Conservation (phyloP, 2,888 invertebrate species). For the Fragum sueziense region DNA sequence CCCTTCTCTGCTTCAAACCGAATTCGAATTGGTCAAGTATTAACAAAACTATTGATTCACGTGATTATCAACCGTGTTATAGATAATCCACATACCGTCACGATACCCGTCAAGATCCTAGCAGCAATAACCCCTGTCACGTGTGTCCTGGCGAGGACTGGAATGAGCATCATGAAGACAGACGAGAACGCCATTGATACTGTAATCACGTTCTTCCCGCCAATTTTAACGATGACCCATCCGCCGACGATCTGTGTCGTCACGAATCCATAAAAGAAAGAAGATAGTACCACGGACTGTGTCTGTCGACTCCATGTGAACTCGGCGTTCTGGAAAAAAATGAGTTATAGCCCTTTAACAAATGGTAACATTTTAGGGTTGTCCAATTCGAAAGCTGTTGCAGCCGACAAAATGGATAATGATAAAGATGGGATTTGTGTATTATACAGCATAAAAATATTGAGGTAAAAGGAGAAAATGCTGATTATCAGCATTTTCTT, state of each 20-base stretch:
- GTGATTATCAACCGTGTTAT: no score
- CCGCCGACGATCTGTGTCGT: conserved; percentile 68
- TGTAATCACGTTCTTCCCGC: conserved; percentile 79
- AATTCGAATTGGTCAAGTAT: no score
- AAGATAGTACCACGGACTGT: conserved; percentile 65
- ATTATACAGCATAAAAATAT: no score
- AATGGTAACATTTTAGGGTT: no score
- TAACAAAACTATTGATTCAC: no score
- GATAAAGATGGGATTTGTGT: no score
- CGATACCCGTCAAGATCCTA: conserved; percentile 72
- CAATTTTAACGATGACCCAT: conserved; percentile 67
- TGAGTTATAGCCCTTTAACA: no score
- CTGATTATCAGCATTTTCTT: no score
- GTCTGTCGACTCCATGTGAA: conserved; percentile 68
- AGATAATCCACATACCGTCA: conserved; percentile 70
- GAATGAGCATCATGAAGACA: conserved; percentile 72
- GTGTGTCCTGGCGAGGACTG: conserved; percentile 69
- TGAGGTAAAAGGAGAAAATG: no score
- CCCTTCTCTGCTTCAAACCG: no score
- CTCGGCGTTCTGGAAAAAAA: conserved; percentile 35
- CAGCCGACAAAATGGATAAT: no score
- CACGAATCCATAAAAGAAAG: conserved; percentile 73
- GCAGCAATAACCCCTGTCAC: conserved; percentile 67
- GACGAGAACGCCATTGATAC: conserved; percentile 74
- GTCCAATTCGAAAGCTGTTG: no score